Evolutionary conservation across 2,113 vertebrate genomes (phyloP).

Genomic region (Callorhinus ursinus): DNA sequence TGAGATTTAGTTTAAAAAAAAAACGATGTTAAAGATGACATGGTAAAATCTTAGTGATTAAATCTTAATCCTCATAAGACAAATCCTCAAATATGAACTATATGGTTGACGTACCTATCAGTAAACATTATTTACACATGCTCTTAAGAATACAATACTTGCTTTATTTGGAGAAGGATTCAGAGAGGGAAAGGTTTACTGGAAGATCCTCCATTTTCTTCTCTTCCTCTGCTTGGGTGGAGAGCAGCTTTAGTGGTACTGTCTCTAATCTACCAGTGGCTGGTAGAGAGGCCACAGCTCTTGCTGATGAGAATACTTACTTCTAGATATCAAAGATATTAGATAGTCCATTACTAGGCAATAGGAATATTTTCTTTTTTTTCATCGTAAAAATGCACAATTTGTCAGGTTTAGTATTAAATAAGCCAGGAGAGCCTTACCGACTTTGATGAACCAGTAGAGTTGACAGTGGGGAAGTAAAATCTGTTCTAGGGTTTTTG

Average conservation of each 20-base stretch:
- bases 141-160: neutral
- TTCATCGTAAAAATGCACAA: constrained; percentile 15
- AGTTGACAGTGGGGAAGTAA: neutral
- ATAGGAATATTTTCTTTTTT: constrained; percentile 30
- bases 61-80: constrained; percentile 66
- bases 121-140: neutral
- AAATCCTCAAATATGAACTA: constrained; percentile 53
- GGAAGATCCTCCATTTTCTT: neutral
- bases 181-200: neutral
- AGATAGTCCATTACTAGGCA: constrained; percentile 41
- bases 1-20: neutral
- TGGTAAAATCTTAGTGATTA: constrained; percentile 54
- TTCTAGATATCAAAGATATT: constrained; percentile 69
- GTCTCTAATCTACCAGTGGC: neutral
- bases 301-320: neutral
- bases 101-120: neutral
- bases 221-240: neutral
- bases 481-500: neutral
- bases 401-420: constrained; percentile 55
- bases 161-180: neutral
- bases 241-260: neutral
- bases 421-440: neutral
- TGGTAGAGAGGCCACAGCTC: neutral
- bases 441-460: constrained; percentile 39
- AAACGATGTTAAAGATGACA: constrained; percentile 55